These are phyloP conservation scores for Exocentrus adspersus DNA, from an alignment of 2,888 invertebrate genomes.

Conservation along the genomic window DNA sequence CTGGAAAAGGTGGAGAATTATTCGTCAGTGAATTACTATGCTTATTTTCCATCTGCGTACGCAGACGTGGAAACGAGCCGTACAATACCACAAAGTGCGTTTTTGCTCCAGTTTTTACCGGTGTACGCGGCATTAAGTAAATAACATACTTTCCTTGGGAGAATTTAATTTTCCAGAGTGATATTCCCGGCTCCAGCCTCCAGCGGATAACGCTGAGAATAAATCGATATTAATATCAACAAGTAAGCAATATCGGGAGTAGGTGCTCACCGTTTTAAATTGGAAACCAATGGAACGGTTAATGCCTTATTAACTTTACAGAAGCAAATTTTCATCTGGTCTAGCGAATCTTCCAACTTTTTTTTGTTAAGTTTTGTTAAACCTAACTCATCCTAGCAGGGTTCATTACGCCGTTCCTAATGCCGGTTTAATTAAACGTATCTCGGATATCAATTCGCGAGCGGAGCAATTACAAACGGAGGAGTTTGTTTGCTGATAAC, in stretches of 20 bases:
- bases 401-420: neutral
- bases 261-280: conserved; percentile 10
- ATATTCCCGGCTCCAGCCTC: conserved; percentile 8
- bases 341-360: too few relatives aligned
- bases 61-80: conserved; percentile 5
- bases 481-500: neutral
- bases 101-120: conserved; percentile 16
- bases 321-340: neutral
- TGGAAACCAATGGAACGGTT: conserved; percentile 24
- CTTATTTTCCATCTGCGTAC: neutral
- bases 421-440: neutral
- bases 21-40: too few relatives aligned
- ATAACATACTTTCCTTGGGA: conserved; percentile 20
- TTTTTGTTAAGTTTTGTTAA: too few relatives aligned
- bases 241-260: conserved; percentile 23
- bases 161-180: conserved; percentile 26
- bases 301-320: conserved; percentile 21
- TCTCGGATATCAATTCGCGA: neutral
- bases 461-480: neutral
- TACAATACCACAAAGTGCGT: conserved; percentile 13
- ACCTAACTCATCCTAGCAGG: too few relatives aligned
- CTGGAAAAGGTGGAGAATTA: too few relatives aligned
- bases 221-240: conserved; percentile 28
- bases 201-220: conserved; percentile 15
- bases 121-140: conserved; percentile 24